These are phyloP conservation scores for Caiman crocodilus DNA, from an alignment of 2,797 vertebrate species.

Conservation along the genomic window DNA sequence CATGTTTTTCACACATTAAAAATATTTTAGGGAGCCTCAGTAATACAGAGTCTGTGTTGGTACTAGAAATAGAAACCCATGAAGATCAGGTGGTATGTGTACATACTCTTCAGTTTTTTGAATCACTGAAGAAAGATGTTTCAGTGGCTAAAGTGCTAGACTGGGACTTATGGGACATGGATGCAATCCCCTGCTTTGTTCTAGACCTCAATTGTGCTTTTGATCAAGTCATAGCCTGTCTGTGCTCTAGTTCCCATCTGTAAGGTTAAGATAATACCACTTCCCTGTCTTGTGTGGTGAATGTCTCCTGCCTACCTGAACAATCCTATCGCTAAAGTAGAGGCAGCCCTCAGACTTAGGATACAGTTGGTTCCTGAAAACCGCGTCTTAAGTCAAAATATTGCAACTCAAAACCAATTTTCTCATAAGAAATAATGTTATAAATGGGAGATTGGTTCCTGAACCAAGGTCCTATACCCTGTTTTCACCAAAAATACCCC, in stretches of 20 bases:
- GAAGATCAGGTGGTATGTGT: neutral
- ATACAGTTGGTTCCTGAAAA: too few relatives aligned
- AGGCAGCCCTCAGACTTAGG: too few relatives aligned
- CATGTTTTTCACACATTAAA: neutral
- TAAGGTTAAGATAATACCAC: neutral
- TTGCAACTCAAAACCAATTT: too few relatives aligned
- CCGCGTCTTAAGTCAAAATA: too few relatives aligned
- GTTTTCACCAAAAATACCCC: too few relatives aligned
- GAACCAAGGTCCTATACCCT: too few relatives aligned
- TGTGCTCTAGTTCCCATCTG: rapidly evolving
- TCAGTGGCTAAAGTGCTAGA: neutral
- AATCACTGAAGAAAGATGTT: neutral
- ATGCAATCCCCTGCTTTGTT: neutral
- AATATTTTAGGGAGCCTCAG: neutral
- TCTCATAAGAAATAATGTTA: too few relatives aligned
- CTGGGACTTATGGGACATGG: neutral
- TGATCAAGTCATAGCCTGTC: neutral
- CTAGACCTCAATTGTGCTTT: neutral
- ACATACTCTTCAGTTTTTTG: neutral
- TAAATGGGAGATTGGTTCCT: too few relatives aligned
- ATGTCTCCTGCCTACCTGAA: too few relatives aligned
- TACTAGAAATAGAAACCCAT: neutral
- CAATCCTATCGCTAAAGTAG: too few relatives aligned
- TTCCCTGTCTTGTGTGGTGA: neutral
- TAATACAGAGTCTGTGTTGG: neutral